Conservation (phyloP, 1,140 invertebrate species). For the Drosophila aff. region DNA sequence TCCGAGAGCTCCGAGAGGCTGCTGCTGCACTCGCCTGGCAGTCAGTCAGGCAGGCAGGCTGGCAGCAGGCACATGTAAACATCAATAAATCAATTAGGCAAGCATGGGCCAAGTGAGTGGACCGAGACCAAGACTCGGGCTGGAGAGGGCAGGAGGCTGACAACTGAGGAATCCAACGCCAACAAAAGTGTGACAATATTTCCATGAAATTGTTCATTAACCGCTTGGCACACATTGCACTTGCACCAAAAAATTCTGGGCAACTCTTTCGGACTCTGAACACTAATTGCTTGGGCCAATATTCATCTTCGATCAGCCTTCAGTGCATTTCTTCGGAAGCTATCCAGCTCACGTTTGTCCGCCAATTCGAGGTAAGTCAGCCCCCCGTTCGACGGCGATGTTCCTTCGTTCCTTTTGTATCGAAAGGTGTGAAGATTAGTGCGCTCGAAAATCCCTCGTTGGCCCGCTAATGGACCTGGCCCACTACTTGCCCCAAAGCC, state of each 20-base stretch:
- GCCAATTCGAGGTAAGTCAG: slow-evolving; percentile 73
- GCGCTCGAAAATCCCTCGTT: slow-evolving; percentile 55
- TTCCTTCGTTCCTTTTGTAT: slow-evolving; percentile 38
- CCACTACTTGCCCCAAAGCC: slow-evolving; percentile 19
- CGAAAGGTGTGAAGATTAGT: slow-evolving; percentile 80
- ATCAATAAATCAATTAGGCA: slow-evolving; percentile 84
- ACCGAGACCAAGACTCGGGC: slow-evolving; percentile 8
- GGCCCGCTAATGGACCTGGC: slow-evolving; percentile 54
- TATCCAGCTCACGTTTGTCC: slow-evolving; percentile 64
- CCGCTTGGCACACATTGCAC: slow-evolving; percentile 81
- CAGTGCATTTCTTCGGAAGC: slow-evolving; percentile 78
- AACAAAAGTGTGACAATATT: slow-evolving; percentile 84
- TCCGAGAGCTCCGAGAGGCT: slow-evolving; percentile 21
- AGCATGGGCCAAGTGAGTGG: slow-evolving; percentile 77
- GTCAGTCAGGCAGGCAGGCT: slow-evolving; percentile 14
- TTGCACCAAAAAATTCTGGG: slow-evolving; percentile 59
- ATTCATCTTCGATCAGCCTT: slow-evolving; percentile 33
- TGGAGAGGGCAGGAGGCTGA: neutral
- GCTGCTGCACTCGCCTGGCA: slow-evolving; percentile 28
- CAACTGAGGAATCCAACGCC: slow-evolving; percentile 76
- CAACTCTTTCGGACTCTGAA: slow-evolving; percentile 43
- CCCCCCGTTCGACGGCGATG: neutral
- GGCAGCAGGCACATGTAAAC: slow-evolving; percentile 78
- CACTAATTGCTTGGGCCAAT: slow-evolving; percentile 75
- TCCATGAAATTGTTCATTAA: slow-evolving; percentile 84